These are phyloP conservation scores for Lethenteron reissneri DNA, from an alignment of 2,113 vertebrate genomes.

Conservation along the genomic window DNA sequence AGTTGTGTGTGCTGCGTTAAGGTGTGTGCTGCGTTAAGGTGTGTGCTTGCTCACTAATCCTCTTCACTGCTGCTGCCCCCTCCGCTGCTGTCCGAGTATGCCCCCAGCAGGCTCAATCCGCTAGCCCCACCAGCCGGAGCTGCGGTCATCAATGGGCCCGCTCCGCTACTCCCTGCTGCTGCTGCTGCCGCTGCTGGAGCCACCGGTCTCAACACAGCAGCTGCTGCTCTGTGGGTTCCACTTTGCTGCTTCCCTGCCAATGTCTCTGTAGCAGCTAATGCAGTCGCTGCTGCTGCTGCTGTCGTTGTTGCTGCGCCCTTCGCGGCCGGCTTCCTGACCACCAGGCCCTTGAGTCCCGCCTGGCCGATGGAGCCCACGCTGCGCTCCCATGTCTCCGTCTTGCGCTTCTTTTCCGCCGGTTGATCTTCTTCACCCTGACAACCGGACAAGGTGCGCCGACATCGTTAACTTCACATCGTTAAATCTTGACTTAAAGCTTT, in stretches of 20 bases:
- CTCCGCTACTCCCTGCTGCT: neutral
- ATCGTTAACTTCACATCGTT: too few species aligned
- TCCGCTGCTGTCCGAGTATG: constrained; percentile 28
- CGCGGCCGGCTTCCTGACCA: constrained; percentile 25
- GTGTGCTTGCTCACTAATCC: too few species aligned
- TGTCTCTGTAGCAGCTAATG: fast-evolving
- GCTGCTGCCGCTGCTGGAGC: neutral
- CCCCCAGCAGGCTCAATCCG: constrained; percentile 35
- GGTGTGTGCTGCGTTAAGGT: too few species aligned
- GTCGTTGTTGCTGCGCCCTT: neutral
- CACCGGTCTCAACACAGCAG: too few species aligned
- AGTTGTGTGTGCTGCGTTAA: too few species aligned
- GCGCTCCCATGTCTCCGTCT: constrained; percentile 36
- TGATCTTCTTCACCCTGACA: too few species aligned
- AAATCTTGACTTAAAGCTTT: too few species aligned
- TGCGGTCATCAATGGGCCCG: neutral
- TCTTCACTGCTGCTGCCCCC: neutral
- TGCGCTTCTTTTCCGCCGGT: constrained; percentile 25
- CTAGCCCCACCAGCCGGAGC: constrained; percentile 12
- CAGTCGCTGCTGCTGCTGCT: neutral
- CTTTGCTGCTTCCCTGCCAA: neutral
- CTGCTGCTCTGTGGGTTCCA: neutral
- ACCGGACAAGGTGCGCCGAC: too few species aligned
- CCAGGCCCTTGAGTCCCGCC: constrained; percentile 29
- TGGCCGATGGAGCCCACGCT: constrained; percentile 32